Evolutionary conservation across 1,140 invertebrate species (phyloP), one percentile per base, ranked within the genome.

Genomic region (Drosophila teissieri): DNA sequence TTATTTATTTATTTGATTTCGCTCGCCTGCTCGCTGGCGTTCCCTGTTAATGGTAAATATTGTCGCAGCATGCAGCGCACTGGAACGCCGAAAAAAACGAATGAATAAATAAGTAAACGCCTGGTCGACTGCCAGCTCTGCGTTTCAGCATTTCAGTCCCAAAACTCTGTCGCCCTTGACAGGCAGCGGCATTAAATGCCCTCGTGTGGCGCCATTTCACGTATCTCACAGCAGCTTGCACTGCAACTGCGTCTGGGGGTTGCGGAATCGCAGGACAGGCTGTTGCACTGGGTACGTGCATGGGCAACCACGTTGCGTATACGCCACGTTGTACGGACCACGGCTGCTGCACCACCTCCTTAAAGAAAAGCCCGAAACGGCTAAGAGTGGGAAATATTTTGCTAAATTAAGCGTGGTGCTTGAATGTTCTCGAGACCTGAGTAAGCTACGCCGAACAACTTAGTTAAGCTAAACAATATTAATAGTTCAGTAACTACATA

Each of bases 1-100:
- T 88, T 88, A 88, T 89, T 88, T 88, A 88, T 88, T 88, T 88
- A 88, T 89, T 83, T 79, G 83, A 79, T 86, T 86, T 88, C 62
- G 52, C 54, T 72, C 70, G 40, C 67, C 64, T 63, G 65, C 55
- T 67, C 39, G 69, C 76, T 51, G 65, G 56, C 82, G 53, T 62
- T 75, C 60, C 39, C 58, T 46, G 57, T 42, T 81, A 86, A 82
- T 73, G 72, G 79, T 83, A 86, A 89, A 88, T 88, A 88, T 83
- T 83, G 83, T 83, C 83, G 80, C 83, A 89, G 76, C 70, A 79
- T 88, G 78, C 79, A 73, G 82, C 57, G 70, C 64, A 46, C 45
- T 49, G 51, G 65, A 58, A 78, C 74, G 74, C 40, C 82, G 60
- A 54, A 45, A 61, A 69, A 70, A 63, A 42, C 46, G 55, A 75